Percentiles rank a stretch among this genome's conserved stretches.
These are phyloP conservation scores for Tipula helvola DNA, from an alignment of 2,888 invertebrate genomes.

Conservation along the genomic window DNA sequence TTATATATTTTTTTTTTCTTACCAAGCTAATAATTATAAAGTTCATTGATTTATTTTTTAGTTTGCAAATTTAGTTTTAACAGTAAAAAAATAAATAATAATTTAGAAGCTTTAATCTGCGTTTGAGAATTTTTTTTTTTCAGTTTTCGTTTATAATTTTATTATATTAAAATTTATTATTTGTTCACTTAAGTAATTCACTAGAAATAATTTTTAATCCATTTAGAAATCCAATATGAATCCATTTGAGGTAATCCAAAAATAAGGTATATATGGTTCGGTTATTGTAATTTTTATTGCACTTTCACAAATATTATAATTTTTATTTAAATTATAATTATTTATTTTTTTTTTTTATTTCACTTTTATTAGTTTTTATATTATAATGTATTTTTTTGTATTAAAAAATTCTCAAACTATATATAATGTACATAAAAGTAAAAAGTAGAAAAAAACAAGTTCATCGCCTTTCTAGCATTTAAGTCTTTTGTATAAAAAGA, in stretches of 20 bases:
- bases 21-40: neutral
- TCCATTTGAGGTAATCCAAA: neutral
- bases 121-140: neutral
- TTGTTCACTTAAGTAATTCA: neutral
- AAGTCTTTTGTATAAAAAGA: slow-evolving; percentile 14
- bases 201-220: neutral
- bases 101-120: neutral
- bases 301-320: slow-evolving; percentile 6
- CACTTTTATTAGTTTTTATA: neutral
- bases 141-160: neutral
- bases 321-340: neutral
- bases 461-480: slow-evolving; percentile 9
- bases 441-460: neutral
- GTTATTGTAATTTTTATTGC: neutral
- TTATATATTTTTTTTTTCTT: neutral
- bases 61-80: neutral
- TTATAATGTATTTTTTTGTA: neutral
- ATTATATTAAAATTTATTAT: neutral
- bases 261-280: neutral
- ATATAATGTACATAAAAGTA: neutral
- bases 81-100: neutral
- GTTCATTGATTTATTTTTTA: neutral
- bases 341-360: neutral
- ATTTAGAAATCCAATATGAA: slow-evolving; percentile 6
- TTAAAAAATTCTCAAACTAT: neutral